phyloP scores from a whole-genome alignment of 1,140 invertebrate genomes.

The Cheumatopsyche charites region DNA sequence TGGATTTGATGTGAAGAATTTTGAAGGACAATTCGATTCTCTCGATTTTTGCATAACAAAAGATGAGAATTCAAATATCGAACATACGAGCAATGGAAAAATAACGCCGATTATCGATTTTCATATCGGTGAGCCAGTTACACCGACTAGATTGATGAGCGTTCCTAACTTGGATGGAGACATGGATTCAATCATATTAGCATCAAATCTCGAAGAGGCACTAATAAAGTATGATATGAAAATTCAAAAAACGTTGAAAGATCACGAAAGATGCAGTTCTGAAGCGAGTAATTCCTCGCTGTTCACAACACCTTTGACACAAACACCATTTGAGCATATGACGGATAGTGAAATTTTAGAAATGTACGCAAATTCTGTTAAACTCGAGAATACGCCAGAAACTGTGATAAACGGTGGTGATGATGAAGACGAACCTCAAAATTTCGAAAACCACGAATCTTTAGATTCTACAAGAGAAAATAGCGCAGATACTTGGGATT shows the following conservation, averaged over 20 bases:
- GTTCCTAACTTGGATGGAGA: constrained; percentile 49
- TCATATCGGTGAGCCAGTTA: constrained; percentile 60
- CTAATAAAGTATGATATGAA: constrained; percentile 44
- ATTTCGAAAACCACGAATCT: constrained; percentile 17
- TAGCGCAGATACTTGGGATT: constrained; percentile 59
- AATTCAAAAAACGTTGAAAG: constrained; percentile 40
- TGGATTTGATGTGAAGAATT: constrained; percentile 45
- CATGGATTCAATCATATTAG: constrained; percentile 51
- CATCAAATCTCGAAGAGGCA: constrained; percentile 48
- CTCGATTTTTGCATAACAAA: constrained; percentile 49
- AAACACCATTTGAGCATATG: constrained; percentile 47
- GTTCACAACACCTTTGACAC: constrained; percentile 27
- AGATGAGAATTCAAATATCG: background rate
- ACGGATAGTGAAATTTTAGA: constrained; percentile 45
- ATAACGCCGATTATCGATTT: constrained; percentile 52
- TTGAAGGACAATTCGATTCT: constrained; percentile 36
- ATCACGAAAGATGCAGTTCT: constrained; percentile 22
- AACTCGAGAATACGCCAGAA: background rate
- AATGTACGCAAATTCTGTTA: constrained; percentile 42
- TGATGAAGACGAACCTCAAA: constrained; percentile 15
- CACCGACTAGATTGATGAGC: constrained; percentile 54
- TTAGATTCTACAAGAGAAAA: constrained; percentile 6
- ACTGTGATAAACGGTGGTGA: background rate
- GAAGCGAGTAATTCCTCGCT: constrained; percentile 32
- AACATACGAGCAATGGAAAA: constrained; percentile 35